These are phyloP conservation scores for Macropus fuliginosus DNA, from an alignment of 2,797 vertebrate genomes.

Conservation along the genomic window DNA sequence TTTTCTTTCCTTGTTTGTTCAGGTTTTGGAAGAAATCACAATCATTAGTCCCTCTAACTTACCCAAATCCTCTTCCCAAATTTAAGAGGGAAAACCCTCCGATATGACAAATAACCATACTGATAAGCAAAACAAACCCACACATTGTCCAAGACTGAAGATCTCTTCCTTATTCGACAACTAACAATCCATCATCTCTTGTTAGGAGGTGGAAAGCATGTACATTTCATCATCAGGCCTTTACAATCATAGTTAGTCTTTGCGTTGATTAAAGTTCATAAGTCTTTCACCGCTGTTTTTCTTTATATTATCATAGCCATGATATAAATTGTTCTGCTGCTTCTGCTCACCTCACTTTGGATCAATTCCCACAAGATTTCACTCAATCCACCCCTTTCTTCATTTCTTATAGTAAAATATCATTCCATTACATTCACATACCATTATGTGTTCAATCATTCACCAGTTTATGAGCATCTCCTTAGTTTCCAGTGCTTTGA, in stretches of 20 bases:
- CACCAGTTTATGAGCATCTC: neutral
- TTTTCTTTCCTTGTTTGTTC: neutral
- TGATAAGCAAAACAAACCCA: neutral
- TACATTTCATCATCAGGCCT: neutral
- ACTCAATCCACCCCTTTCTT: neutral
- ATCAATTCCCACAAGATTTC: neutral
- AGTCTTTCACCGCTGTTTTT: neutral
- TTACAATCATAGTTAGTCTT: neutral
- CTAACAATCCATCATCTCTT: neutral
- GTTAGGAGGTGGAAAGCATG: neutral
- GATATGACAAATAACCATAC: neutral
- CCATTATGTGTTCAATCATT: neutral
- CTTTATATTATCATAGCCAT: neutral
- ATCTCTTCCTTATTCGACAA: neutral
- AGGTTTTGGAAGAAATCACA: neutral
- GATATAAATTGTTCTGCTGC: neutral
- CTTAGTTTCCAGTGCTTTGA: neutral
- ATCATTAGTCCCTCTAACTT: neutral
- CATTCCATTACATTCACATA: neutral
- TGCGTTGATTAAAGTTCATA: neutral
- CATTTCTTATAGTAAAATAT: neutral
- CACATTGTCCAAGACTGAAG: neutral
- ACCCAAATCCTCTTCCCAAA: neutral
- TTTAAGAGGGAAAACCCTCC: neutral
- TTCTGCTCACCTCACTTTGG: neutral